Percentiles rank a stretch among this genome's conserved stretches.
Conservation (phyloP, 2,113 vertebrate species). For the Mirounga angustirostris region DNA sequence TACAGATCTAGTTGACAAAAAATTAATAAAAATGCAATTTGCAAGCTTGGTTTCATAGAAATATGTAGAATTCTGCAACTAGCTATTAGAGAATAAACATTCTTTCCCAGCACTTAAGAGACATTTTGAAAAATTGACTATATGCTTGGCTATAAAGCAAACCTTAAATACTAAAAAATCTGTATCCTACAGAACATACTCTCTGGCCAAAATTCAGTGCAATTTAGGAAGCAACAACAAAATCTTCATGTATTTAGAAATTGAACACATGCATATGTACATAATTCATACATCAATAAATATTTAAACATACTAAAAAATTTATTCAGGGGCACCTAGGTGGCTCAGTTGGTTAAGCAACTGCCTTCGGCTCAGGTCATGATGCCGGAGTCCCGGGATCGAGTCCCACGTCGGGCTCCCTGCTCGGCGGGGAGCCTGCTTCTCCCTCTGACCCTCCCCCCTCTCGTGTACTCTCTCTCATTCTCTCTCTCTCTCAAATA, state of each 20-base stretch:
- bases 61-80: not conserved
- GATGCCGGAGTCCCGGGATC: too few relatives aligned
- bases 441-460: too few relatives aligned
- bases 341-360: too few relatives aligned
- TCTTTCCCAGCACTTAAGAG: not conserved
- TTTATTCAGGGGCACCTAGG: not conserved
- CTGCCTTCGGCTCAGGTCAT: too few relatives aligned
- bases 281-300: constrained; percentile 28
- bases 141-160: constrained; percentile 40
- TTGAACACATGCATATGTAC: not conserved
- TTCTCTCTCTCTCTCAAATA: too few relatives aligned
- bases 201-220: constrained; percentile 49
- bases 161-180: constrained; percentile 16
- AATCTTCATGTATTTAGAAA: not conserved
- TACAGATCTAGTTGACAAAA: not conserved
- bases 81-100: not conserved
- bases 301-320: constrained; percentile 47
- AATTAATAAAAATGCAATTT: constrained; percentile 9
- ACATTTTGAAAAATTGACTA: constrained; percentile 27
- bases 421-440: too few relatives aligned
- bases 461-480: too few relatives aligned
- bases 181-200: not conserved
- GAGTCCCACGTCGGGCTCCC: too few relatives aligned
- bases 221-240: constrained; percentile 46
- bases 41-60: not conserved